These are phyloP conservation scores for Acanthurus lineatus DNA, from an alignment of 2,797 vertebrate genomes.

Conservation along the genomic window DNA sequence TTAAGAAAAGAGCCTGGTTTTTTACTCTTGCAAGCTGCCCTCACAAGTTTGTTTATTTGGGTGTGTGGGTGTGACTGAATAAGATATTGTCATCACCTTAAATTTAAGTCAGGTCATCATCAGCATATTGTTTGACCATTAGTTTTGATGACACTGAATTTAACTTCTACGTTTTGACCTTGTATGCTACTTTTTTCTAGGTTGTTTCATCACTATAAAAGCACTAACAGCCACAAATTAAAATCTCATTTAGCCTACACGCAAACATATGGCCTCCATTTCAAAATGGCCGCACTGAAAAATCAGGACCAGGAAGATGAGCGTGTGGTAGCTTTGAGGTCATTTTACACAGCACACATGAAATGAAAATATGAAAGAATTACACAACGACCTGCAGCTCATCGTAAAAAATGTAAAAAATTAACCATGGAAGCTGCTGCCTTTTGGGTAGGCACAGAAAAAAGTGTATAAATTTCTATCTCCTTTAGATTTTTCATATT, in stretches of 20 bases:
- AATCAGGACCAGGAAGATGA: not conserved
- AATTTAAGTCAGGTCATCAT: not conserved
- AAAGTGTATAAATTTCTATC: too few relatives aligned
- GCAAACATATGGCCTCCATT: not conserved
- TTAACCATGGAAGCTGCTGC: too few relatives aligned
- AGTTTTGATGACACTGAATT: slow-evolving; percentile 3
- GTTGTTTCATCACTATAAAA: not conserved
- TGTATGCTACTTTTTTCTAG: not conserved
- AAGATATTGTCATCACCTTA: slow-evolving; percentile 2
- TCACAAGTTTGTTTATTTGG: not conserved
- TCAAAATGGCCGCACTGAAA: not conserved
- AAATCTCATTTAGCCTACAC: not conserved
- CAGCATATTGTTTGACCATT: slow-evolving; percentile 5
- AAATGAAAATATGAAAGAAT: not conserved
- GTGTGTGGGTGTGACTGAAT: slow-evolving; percentile 1
- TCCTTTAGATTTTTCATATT: too few relatives aligned
- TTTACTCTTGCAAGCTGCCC: slow-evolving; percentile 13
- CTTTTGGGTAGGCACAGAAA: too few relatives aligned
- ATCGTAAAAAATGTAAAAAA: too few relatives aligned
- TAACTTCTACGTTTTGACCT: not conserved
- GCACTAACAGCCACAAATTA: not conserved
- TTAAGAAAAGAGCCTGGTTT: slow-evolving; percentile 83
- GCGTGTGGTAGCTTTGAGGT: not conserved
- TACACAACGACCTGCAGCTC: not conserved
- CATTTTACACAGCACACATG: not conserved